Percentiles rank a stretch among this genome's conserved stretches.
Conservation (phyloP, 2,888 invertebrate species). For the Macrosiphum euphorbiae region DNA sequence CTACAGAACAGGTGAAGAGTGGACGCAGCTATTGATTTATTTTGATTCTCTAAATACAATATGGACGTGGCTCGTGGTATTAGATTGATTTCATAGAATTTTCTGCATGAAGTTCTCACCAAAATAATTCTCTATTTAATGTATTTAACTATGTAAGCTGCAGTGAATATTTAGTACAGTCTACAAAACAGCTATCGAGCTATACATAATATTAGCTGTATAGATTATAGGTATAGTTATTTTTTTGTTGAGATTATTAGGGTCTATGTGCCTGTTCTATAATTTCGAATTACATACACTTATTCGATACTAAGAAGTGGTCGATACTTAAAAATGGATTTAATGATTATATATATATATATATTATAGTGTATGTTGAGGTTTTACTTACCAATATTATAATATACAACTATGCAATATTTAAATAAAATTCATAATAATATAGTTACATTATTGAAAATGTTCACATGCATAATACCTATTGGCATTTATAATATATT, state of each 20-base stretch:
- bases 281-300: not conserved
- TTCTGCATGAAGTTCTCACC: not conserved
- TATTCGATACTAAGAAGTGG: not conserved
- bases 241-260: not conserved
- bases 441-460: not conserved
- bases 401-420: not conserved
- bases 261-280: not conserved
- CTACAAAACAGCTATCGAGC: not conserved
- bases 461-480: not conserved
- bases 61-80: not conserved
- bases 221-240: not conserved
- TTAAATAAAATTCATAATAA: not conserved
- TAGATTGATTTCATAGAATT: not conserved
- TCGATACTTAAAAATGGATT: not conserved
- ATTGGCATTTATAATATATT: not conserved
- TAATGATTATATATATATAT: not conserved
- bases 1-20: not conserved
- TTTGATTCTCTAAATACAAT: constrained; percentile 6
- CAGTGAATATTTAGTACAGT: not conserved
- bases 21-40: constrained; percentile 20
- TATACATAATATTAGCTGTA: not conserved
- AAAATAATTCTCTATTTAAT: not conserved
- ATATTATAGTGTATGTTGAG: not conserved
- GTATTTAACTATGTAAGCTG: not conserved
- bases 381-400: not conserved